Evolutionary conservation across 1,140 invertebrate genomes (phyloP).

Genomic region (Zaprionus ghesquierei): DNA sequence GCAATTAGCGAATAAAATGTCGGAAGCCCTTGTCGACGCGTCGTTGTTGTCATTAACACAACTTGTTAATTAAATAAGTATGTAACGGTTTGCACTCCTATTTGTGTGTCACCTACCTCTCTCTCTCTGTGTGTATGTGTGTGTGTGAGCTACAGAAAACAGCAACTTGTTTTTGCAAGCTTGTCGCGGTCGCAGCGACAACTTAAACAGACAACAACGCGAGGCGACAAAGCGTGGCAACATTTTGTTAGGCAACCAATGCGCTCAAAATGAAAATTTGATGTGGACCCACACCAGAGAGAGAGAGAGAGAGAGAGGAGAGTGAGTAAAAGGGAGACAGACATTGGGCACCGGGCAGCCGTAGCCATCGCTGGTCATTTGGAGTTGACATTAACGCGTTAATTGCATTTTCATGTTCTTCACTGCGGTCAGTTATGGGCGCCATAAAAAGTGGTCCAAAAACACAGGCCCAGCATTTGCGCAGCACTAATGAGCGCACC

Average conservation of each 20-base stretch:
- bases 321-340: neutral
- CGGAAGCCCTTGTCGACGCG: constrained; percentile 3
- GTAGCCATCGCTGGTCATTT: constrained; percentile 47
- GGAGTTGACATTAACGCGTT: constrained; percentile 73
- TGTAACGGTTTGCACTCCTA: constrained; percentile 22
- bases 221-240: neutral
- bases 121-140: neutral
- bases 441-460: constrained; percentile 9
- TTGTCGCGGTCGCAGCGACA: constrained; percentile 7
- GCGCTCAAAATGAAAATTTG: constrained; percentile 41
- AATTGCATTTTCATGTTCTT: constrained; percentile 79
- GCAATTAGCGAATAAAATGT: constrained; percentile 65
- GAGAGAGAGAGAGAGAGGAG: neutral
- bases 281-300: constrained; percentile 1
- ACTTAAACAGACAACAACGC: neutral
- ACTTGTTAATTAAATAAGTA: constrained; percentile 72
- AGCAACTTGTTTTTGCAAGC: neutral
- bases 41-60: constrained; percentile 45
- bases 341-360: neutral
- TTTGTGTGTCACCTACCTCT: neutral
- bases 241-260: constrained; percentile 43
- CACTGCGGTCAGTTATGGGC: constrained; percentile 48
- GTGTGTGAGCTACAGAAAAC: neutral
- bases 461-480: constrained; percentile 41
- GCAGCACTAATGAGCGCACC: constrained; percentile 53